phyloP scores from a whole-genome alignment of 1,140 invertebrate species.

The Phymorhynchus buccinoides region DNA sequence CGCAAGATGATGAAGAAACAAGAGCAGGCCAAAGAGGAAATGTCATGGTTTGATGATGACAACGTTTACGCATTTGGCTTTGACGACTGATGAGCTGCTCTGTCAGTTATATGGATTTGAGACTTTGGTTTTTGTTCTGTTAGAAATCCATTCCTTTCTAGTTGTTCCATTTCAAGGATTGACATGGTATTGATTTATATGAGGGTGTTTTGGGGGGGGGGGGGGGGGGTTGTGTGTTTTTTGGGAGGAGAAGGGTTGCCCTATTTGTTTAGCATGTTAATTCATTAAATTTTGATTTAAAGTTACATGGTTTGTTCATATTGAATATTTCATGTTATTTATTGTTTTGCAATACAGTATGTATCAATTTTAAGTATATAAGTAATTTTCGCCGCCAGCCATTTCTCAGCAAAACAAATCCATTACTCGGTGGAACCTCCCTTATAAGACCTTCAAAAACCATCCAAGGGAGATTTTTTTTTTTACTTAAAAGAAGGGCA shows the following conservation, averaged over 20 bases:
- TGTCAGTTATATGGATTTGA: background rate
- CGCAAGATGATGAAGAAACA: constrained; percentile 24
- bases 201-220: no score
- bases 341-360: no score
- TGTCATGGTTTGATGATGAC: constrained; percentile 44
- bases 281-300: no score
- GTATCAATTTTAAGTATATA: no score
- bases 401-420: no score
- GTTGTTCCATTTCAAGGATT: background rate
- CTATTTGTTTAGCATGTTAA: background rate
- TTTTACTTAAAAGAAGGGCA: no score
- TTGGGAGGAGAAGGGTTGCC: no score
- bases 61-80: constrained; percentile 40
- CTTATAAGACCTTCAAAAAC: no score
- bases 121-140: background rate
- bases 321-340: background rate
- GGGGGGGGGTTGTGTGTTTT: background rate
- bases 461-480: no score
- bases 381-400: no score
- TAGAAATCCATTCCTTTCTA: background rate
- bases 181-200: background rate
- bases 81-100: constrained; percentile 33
- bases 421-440: no score
- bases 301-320: no score
- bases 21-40: constrained; percentile 20